Conservation (phyloP, 2,113 vertebrate genomes). For the Tetraodon nigroviridis region DNA sequence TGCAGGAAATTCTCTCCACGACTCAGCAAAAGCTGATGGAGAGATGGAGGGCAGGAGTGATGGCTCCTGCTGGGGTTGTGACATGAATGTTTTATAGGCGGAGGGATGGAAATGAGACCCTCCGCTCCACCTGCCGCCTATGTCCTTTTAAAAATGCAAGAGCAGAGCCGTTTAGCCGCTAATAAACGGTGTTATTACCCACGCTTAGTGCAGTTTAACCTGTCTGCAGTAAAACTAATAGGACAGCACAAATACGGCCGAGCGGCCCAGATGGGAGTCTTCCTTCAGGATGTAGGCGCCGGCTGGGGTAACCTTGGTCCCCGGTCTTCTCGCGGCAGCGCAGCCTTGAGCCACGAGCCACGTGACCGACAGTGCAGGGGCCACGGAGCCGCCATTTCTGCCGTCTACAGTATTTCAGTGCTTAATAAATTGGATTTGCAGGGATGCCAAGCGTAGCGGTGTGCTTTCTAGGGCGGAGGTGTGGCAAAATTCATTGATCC, state of each 20-base stretch:
- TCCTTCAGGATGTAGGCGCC: too few relatives aligned
- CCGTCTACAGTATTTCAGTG: too few relatives aligned
- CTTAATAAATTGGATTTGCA: too few relatives aligned
- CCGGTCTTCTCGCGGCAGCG: too few relatives aligned
- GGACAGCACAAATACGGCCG: background rate
- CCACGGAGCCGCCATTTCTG: too few relatives aligned
- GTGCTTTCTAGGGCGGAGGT: too few relatives aligned
- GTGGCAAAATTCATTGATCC: too few relatives aligned
- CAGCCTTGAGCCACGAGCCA: too few relatives aligned
- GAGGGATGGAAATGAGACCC: slow-evolving; percentile 46
- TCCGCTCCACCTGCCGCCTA: slow-evolving; percentile 21
- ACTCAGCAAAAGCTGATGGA: slow-evolving; percentile 29
- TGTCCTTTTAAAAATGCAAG: slow-evolving; percentile 24
- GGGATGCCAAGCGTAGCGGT: too few relatives aligned
- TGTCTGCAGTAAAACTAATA: background rate
- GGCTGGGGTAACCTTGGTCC: slow-evolving; percentile 33
- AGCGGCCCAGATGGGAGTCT: too few relatives aligned
- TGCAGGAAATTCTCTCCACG: slow-evolving; percentile 30
- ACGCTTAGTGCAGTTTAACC: background rate
- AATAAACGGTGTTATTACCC: background rate
- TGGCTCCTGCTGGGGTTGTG: slow-evolving; percentile 49
- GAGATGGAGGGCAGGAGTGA: slow-evolving; percentile 39
- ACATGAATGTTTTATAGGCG: slow-evolving; percentile 62
- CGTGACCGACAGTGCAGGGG: too few relatives aligned
- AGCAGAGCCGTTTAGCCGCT: slow-evolving; percentile 4